Conservation (phyloP, 2,888 invertebrate genomes). For the Cosmopolites sordidus region DNA sequence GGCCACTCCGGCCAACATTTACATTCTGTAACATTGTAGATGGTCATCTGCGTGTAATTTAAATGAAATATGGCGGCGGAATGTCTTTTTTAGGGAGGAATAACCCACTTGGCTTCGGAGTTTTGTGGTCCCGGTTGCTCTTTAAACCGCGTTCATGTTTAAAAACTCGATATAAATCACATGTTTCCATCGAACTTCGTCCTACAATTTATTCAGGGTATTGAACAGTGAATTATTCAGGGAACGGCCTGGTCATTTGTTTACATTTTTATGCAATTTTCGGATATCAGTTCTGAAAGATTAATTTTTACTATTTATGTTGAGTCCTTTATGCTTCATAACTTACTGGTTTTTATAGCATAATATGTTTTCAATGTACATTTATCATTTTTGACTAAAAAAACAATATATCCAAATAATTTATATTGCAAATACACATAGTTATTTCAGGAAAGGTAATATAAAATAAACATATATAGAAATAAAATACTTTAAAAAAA, state of each 20-base stretch:
- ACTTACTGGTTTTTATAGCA: no score
- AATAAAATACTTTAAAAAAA: no score
- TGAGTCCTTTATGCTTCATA: no score
- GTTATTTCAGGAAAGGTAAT: no score
- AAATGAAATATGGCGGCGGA: conserved; percentile 39
- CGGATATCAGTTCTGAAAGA: not conserved
- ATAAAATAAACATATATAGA: no score
- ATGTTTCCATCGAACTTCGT: conserved; percentile 14
- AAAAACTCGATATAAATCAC: conserved; percentile 29
- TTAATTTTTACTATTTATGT: not conserved
- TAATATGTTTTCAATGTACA: no score
- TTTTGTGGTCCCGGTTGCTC: conserved; percentile 18
- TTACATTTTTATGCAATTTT: conserved; percentile 6
- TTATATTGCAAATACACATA: no score
- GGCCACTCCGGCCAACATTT: conserved; percentile 41
- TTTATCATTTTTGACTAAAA: no score
- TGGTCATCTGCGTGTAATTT: conserved; percentile 45
- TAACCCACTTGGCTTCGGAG: conserved; percentile 23
- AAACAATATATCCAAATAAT: no score
- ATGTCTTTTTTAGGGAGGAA: conserved; percentile 35
- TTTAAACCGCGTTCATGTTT: conserved; percentile 28
- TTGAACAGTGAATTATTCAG: conserved; percentile 20
- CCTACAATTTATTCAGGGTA: conserved; percentile 18
- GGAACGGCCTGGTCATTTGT: conserved; percentile 17
- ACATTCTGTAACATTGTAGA: conserved; percentile 46